Evolutionary conservation across 2,888 invertebrate genomes (phyloP).

Genomic region (Phengaris alcon): DNA sequence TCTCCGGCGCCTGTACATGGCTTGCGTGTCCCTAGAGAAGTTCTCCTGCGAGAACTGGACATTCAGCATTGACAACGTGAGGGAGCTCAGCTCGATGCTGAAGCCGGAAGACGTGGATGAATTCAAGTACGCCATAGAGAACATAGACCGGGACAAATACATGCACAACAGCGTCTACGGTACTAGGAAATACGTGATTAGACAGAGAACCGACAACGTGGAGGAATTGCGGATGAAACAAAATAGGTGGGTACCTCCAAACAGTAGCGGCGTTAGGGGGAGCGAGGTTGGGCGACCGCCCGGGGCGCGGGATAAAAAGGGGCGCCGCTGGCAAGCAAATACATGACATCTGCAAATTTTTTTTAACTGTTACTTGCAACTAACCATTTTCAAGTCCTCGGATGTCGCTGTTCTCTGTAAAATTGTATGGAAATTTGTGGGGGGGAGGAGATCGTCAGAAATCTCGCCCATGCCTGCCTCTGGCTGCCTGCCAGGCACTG

Average conservation of each 20-base stretch:
- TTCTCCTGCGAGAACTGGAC: background rate
- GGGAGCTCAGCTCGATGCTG: conserved; percentile 68
- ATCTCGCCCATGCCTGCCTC: too few relatives aligned
- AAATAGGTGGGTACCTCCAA: background rate
- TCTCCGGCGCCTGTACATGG: conserved; percentile 6
- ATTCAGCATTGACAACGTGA: conserved; percentile 5
- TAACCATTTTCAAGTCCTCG: too few relatives aligned
- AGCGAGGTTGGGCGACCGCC: too few relatives aligned
- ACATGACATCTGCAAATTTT: too few relatives aligned
- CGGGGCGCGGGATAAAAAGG: too few relatives aligned
- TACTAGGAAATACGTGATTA: conserved; percentile 58
- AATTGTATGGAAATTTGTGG: too few relatives aligned
- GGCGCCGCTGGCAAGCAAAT: too few relatives aligned
- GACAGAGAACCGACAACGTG: background rate
- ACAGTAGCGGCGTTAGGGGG: background rate
- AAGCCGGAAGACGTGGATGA: conserved; percentile 67
- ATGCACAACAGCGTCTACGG: conserved; percentile 79
- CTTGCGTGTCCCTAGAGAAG: background rate
- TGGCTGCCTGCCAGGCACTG: too few relatives aligned
- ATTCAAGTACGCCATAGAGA: conserved; percentile 80
- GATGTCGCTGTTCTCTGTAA: too few relatives aligned
- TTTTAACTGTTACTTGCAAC: too few relatives aligned
- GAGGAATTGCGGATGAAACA: background rate
- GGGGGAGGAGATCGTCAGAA: too few relatives aligned
- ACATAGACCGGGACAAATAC: conserved; percentile 72